Conservation (phyloP, 2,888 invertebrate genomes). For the Ormyrus thymus region DNA sequence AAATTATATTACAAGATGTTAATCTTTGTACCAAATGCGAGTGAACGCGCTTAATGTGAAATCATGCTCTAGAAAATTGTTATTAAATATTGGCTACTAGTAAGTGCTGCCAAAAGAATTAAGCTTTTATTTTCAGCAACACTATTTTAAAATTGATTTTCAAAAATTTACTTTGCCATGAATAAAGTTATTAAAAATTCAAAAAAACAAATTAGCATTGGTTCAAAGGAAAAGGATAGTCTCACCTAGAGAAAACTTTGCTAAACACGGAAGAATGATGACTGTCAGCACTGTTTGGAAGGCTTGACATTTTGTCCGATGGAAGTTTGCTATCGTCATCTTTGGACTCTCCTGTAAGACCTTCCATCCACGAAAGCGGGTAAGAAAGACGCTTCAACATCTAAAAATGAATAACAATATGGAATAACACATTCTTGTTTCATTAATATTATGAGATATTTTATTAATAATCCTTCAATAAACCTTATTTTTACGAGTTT, state of each 20-base stretch:
- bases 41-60: slow-evolving; percentile 39
- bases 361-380: slow-evolving; percentile 94
- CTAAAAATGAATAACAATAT: slow-evolving; percentile 73
- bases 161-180: slow-evolving; percentile 16
- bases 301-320: slow-evolving; percentile 77
- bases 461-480: slow-evolving; percentile 1
- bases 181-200: slow-evolving; percentile 25
- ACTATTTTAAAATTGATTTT: slow-evolving; percentile 32
- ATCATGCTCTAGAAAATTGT: slow-evolving; percentile 48
- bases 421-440: background rate
- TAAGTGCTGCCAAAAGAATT: slow-evolving; percentile 35
- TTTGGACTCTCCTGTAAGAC: slow-evolving; percentile 84
- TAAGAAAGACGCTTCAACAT: slow-evolving; percentile 94
- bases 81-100: slow-evolving; percentile 29
- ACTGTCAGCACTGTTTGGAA: slow-evolving; percentile 80
- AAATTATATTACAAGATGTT: slow-evolving; percentile 8
- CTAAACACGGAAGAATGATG: slow-evolving; percentile 88
- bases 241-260: slow-evolving; percentile 92
- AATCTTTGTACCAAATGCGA: slow-evolving; percentile 30
- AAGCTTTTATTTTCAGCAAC: slow-evolving; percentile 38
- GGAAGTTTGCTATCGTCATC: slow-evolving; percentile 78
- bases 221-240: background rate
- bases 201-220: slow-evolving; percentile 20
- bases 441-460: slow-evolving; percentile 7
- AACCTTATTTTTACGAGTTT: slow-evolving; percentile 85